A percentile compares a stretch with the other conserved stretches of the same genome.
phyloP scores from a whole-genome alignment of 2,113 vertebrate species.

The Verasper variegatus region DNA sequence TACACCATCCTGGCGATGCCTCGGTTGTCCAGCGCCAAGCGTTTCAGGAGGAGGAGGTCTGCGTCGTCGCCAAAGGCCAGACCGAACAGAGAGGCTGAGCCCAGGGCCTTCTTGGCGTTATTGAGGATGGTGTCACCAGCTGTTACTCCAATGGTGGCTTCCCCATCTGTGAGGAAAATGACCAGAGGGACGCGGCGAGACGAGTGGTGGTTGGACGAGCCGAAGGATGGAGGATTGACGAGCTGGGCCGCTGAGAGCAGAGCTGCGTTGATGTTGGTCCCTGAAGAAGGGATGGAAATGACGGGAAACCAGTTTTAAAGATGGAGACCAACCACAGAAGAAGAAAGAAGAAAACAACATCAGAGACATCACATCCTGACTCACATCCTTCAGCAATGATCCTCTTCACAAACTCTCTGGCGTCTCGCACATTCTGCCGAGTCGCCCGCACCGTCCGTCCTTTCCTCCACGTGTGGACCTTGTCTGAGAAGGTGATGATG shows the following conservation, averaged over 20 bases:
- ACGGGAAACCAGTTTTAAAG: neutral
- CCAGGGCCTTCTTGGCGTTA: constrained; percentile 81
- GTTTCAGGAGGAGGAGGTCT: constrained; percentile 82
- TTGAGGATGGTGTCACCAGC: constrained; percentile 79
- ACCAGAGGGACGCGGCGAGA: constrained; percentile 81
- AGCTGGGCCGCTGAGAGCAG: constrained; percentile 85
- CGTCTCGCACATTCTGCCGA: constrained; percentile 80
- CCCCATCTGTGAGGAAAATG: constrained; percentile 88
- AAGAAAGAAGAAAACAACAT: neutral
- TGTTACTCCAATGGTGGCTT: constrained; percentile 85
- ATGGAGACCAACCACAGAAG: no score
- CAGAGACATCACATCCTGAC: constrained; percentile 39
- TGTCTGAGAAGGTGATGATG: constrained; percentile 89
- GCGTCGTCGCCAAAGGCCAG: constrained; percentile 88
- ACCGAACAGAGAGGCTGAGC: constrained; percentile 83
- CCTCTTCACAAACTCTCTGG: constrained; percentile 83
- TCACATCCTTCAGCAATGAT: constrained; percentile 86
- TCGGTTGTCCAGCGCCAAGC: constrained; percentile 85
- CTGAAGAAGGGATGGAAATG: constrained; percentile 64
- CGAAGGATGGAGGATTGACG: constrained; percentile 74
- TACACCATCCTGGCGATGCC: constrained; percentile 83
- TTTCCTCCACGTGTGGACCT: constrained; percentile 84
- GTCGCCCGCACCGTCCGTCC: constrained; percentile 82
- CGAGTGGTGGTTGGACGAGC: constrained; percentile 32
- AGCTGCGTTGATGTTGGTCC: constrained; percentile 88